A percentile compares a stretch with the other conserved stretches of the same genome.
Evolutionary conservation across 2,113 vertebrate species (phyloP).

Genomic region (Odontesthes bonariensis): DNA sequence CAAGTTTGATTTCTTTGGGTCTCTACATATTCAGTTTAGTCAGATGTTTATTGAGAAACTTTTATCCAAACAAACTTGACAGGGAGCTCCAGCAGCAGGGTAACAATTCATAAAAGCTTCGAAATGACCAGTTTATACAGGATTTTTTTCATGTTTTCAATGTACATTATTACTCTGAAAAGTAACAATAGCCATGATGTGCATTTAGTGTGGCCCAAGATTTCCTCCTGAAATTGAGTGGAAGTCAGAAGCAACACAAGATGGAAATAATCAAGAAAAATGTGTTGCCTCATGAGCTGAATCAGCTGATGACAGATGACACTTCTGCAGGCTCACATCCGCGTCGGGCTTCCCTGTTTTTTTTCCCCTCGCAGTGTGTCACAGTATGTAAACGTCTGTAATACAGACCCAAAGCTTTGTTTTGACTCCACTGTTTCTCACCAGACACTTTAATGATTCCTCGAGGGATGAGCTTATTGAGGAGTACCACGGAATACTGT

Average conservation of each 20-base stretch:
- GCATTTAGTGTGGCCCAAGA: too few species aligned
- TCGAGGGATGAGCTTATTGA: background rate
- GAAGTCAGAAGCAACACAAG: background rate
- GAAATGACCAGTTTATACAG: too few species aligned
- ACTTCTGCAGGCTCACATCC: background rate
- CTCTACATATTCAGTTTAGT: too few species aligned
- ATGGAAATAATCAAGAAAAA: background rate
- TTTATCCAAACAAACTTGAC: too few species aligned
- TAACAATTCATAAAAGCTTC: too few species aligned
- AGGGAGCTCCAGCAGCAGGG: too few species aligned
- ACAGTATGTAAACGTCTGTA: background rate
- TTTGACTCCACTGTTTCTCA: slow-evolving; percentile 1
- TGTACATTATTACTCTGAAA: too few species aligned
- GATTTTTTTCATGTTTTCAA: too few species aligned
- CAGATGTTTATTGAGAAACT: too few species aligned
- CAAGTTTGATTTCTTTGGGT: too few species aligned
- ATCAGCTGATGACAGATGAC: background rate
- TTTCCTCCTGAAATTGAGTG: too few species aligned
- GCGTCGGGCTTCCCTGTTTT: background rate
- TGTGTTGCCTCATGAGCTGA: background rate
- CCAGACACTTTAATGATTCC: background rate
- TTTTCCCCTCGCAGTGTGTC: background rate
- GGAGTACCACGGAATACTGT: background rate
- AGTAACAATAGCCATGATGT: too few species aligned
- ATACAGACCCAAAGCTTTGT: background rate